Percentiles rank a stretch among this genome's conserved stretches.
phyloP scores from a whole-genome alignment of 2,797 vertebrate species.

The Coracias cyanogaster region DNA sequence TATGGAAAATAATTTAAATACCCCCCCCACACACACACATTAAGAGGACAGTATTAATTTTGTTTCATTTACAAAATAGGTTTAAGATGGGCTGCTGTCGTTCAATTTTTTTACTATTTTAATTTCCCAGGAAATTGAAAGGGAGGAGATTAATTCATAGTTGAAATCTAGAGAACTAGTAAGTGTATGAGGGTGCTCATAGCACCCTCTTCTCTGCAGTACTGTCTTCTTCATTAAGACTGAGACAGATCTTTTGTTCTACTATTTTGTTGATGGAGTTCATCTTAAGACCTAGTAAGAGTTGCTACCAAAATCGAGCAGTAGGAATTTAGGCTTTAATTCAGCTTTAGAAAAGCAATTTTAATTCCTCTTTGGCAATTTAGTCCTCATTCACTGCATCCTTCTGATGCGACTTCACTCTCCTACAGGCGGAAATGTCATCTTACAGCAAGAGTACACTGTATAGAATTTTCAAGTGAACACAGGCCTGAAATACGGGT shows the following conservation, averaged over 20 bases:
- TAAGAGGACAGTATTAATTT: background rate
- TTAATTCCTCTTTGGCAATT: conserved; percentile 4
- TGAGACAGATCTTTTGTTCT: background rate
- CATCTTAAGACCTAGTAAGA: background rate
- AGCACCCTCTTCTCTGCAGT: background rate
- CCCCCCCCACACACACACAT: background rate
- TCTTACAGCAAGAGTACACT: background rate
- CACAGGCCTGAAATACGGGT: background rate
- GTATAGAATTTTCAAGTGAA: background rate
- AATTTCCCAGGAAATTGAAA: background rate
- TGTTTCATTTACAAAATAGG: background rate
- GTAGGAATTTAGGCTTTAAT: background rate
- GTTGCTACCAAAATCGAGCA: background rate
- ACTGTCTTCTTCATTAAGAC: background rate
- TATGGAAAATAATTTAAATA: background rate
- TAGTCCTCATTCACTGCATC: background rate
- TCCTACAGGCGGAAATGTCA: background rate
- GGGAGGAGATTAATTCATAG: background rate
- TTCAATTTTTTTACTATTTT: background rate
- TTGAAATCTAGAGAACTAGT: background rate
- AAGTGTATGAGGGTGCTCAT: background rate
- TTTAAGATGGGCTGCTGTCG: background rate
- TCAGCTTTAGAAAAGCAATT: conserved; percentile 22
- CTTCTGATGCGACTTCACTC: background rate
- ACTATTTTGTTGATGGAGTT: background rate